These are phyloP conservation scores for Apocheima hispidaria DNA, from an alignment of 2,888 invertebrate genomes.

Conservation along the genomic window DNA sequence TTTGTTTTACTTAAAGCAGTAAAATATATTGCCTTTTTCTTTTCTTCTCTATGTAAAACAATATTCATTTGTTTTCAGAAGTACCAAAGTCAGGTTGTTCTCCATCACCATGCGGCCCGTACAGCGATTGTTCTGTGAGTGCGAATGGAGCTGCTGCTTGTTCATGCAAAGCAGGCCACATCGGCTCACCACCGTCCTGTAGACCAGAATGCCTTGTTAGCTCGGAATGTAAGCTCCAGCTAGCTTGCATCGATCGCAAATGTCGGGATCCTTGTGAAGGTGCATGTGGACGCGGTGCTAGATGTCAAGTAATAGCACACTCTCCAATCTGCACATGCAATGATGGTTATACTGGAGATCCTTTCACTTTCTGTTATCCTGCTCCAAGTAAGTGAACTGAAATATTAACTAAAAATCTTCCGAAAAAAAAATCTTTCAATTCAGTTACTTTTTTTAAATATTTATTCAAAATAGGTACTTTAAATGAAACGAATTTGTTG, in stretches of 20 bases:
- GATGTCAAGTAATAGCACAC: constrained; percentile 91
- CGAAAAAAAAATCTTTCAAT: no score
- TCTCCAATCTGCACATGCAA: constrained; percentile 91
- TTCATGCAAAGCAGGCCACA: constrained; percentile 89
- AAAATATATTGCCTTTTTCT: neutral
- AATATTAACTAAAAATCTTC: neutral
- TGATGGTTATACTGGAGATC: constrained; percentile 89
- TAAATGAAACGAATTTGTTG: constrained; percentile 39
- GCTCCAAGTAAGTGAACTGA: constrained; percentile 79
- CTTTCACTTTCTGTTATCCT: constrained; percentile 88
- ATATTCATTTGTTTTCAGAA: constrained; percentile 43
- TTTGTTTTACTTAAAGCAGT: neutral
- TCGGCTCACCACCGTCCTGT: constrained; percentile 91
- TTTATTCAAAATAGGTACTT: neutral
- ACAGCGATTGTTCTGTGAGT: constrained; percentile 87
- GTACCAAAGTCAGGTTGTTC: constrained; percentile 83
- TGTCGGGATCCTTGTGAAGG: constrained; percentile 92
- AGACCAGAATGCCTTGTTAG: constrained; percentile 91
- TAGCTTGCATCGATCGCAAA: constrained; percentile 89
- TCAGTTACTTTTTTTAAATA: neutral
- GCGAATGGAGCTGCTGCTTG: constrained; percentile 87
- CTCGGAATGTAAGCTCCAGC: constrained; percentile 89
- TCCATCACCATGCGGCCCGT: constrained; percentile 92
- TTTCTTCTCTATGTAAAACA: neutral
- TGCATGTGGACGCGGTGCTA: constrained; percentile 90